phyloP scores from a whole-genome alignment of 1,140 invertebrate genomes.

The Archegozetes longisetosus region DNA sequence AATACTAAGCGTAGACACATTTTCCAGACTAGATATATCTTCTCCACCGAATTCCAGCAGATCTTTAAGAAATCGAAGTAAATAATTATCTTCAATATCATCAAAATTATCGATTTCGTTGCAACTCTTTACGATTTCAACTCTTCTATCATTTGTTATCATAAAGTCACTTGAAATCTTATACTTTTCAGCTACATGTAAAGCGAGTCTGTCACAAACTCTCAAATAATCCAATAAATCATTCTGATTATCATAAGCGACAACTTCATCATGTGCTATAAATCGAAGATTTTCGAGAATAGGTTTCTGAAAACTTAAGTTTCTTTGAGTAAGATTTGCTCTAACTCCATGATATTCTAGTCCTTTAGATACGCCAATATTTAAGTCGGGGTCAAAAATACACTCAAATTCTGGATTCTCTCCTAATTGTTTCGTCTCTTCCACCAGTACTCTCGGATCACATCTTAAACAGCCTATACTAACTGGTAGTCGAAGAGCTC shows the following conservation, averaged over 20 bases:
- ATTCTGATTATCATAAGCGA: too few relatives aligned
- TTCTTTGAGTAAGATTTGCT: slow-evolving; percentile 63
- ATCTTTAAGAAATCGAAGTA: too few relatives aligned
- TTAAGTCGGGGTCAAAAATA: background rate
- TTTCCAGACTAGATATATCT: too few relatives aligned
- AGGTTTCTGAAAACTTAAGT: slow-evolving; percentile 47
- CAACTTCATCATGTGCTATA: slow-evolving; percentile 47
- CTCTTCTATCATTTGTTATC: too few relatives aligned
- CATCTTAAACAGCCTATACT: slow-evolving; percentile 37
- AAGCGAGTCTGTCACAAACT: too few relatives aligned
- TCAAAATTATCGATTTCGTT: too few relatives aligned
- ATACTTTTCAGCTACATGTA: too few relatives aligned
- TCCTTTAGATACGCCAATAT: slow-evolving; percentile 26
- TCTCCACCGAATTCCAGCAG: too few relatives aligned
- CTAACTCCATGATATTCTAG: slow-evolving; percentile 34
- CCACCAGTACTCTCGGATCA: slow-evolving; percentile 26
- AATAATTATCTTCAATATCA: too few relatives aligned
- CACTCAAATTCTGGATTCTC: background rate
- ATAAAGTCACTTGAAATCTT: too few relatives aligned
- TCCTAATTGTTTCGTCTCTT: background rate
- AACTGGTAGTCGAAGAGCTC: slow-evolving; percentile 33
- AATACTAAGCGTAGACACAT: background rate
- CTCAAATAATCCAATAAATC: too few relatives aligned
- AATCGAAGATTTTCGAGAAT: slow-evolving; percentile 66
- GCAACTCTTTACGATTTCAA: too few relatives aligned